These are phyloP conservation scores for Lapara coniferarum DNA, from an alignment of 2,888 invertebrate genomes.

Conservation along the genomic window DNA sequence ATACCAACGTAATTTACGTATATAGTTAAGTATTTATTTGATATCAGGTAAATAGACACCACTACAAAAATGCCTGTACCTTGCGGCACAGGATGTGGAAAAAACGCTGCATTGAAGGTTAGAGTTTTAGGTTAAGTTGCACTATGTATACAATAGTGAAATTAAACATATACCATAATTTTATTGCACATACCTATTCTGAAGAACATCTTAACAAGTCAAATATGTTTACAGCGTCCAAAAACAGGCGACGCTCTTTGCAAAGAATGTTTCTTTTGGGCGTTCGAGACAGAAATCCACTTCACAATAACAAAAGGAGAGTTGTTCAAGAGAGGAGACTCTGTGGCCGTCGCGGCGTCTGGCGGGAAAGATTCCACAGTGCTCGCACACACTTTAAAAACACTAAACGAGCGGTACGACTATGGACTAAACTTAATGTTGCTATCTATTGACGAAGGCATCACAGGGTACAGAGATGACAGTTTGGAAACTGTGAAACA, in stretches of 20 bases:
- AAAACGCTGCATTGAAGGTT: slow-evolving; percentile 90
- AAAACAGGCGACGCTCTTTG: slow-evolving; percentile 96
- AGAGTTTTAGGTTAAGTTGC: slow-evolving; percentile 27
- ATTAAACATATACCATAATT: no score
- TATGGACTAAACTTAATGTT: slow-evolving; percentile 95
- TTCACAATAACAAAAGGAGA: slow-evolving; percentile 92
- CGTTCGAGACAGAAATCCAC: slow-evolving; percentile 98
- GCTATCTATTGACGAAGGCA: slow-evolving; percentile 99
- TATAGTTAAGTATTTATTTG: slow-evolving; percentile 29
- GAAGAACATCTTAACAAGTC: background rate
- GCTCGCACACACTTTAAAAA: slow-evolving; percentile 95
- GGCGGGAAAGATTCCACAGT: slow-evolving; percentile 99
- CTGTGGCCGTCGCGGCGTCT: slow-evolving; percentile 96
- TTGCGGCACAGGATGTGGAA: slow-evolving; percentile 89
- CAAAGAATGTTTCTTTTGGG: slow-evolving; percentile 96
- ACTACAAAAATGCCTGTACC: slow-evolving; percentile 85
- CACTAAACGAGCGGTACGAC: slow-evolving; percentile 93
- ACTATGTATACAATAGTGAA: background rate
- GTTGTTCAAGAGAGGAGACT: slow-evolving; percentile 92
- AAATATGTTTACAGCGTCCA: slow-evolving; percentile 87
- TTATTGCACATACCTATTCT: no score
- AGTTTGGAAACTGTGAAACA: slow-evolving; percentile 98
- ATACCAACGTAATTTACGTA: background rate
- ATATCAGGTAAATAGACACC: slow-evolving; percentile 6
- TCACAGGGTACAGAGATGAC: slow-evolving; percentile 97